Percentiles rank a stretch among this genome's conserved stretches.
Conservation (phyloP, 2,888 invertebrate genomes). For the Orthonychiurus folsomi region DNA sequence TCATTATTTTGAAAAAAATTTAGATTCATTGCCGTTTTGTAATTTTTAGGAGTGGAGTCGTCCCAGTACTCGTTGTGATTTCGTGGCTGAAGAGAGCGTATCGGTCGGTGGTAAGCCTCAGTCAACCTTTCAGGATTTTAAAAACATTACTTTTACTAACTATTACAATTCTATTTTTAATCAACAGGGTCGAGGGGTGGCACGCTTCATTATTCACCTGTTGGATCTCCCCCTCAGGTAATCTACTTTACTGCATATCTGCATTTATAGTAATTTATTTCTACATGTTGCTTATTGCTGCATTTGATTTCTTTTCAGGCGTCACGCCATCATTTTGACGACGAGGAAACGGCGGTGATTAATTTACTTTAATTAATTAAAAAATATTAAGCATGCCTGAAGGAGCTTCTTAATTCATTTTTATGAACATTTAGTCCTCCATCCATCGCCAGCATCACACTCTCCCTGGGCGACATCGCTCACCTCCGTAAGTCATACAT, state of each 20-base stretch:
- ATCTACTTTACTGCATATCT: too few species aligned
- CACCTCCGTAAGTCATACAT: too few species aligned
- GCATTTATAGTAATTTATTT: background rate
- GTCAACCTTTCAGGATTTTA: constrained; percentile 19
- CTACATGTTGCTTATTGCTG: background rate
- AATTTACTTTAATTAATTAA: too few species aligned
- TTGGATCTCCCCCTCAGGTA: constrained; percentile 40
- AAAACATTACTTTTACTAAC: background rate
- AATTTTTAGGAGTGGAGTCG: constrained; percentile 39
- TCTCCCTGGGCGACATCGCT: constrained; percentile 40
- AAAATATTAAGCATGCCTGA: constrained; percentile 13
- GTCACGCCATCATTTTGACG: constrained; percentile 40
- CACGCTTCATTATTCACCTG: constrained; percentile 39
- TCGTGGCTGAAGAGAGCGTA: constrained; percentile 40
- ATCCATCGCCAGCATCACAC: constrained; percentile 41
- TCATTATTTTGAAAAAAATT: constrained; percentile 2
- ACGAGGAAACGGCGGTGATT: constrained; percentile 31
- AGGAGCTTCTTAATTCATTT: background rate
- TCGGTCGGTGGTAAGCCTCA: constrained; percentile 27
- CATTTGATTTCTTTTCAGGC: constrained; percentile 20
- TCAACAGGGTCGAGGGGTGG: constrained; percentile 36
- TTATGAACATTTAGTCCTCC: constrained; percentile 20
- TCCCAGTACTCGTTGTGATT: constrained; percentile 41
- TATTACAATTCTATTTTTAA: constrained; percentile 10
- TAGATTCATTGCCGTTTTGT: background rate